phyloP scores from a whole-genome alignment of 2,797 vertebrate genomes.

The Peromyscus nudipes region DNA sequence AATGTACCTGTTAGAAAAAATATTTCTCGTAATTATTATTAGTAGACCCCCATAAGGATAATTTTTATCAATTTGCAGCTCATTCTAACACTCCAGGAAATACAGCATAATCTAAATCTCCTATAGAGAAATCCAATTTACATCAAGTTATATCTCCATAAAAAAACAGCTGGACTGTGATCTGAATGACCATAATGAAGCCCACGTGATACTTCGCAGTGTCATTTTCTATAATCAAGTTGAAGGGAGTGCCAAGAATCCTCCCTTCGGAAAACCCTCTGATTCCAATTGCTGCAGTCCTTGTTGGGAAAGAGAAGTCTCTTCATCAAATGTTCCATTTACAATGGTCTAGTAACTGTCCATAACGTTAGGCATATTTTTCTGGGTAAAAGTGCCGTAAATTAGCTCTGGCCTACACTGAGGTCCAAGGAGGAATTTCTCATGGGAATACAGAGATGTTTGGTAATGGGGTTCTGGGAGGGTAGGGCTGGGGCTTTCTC shows the following conservation, averaged over 20 bases:
- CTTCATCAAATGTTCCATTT: constrained; percentile 17
- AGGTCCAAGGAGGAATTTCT: constrained; percentile 19
- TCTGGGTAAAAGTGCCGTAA: constrained; percentile 20
- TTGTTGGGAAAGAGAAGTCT: constrained; percentile 32
- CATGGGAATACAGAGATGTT: background rate
- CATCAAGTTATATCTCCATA: constrained; percentile 62
- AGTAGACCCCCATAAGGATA: constrained; percentile 51
- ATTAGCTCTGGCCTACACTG: background rate
- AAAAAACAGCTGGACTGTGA: constrained; percentile 70
- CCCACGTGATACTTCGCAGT: constrained; percentile 40
- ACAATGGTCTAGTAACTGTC: background rate
- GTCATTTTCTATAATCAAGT: constrained; percentile 60
- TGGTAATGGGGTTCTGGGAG: background rate
- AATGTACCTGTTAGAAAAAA: constrained; percentile 35
- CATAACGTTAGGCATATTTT: background rate
- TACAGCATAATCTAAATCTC: constrained; percentile 60
- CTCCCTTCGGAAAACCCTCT: constrained; percentile 34
- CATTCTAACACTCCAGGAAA: constrained; percentile 62
- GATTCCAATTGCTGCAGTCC: background rate
- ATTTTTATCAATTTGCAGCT: constrained; percentile 72
- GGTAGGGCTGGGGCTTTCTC: background rate
- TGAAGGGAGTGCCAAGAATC: constrained; percentile 52
- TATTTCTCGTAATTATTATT: constrained; percentile 73
- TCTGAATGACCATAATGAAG: constrained; percentile 54
- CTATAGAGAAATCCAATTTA: constrained; percentile 72